Percentiles rank a stretch among this genome's conserved stretches.
Conservation (phyloP, 2,113 vertebrate genomes). For the Mastomys coucha region DNA sequence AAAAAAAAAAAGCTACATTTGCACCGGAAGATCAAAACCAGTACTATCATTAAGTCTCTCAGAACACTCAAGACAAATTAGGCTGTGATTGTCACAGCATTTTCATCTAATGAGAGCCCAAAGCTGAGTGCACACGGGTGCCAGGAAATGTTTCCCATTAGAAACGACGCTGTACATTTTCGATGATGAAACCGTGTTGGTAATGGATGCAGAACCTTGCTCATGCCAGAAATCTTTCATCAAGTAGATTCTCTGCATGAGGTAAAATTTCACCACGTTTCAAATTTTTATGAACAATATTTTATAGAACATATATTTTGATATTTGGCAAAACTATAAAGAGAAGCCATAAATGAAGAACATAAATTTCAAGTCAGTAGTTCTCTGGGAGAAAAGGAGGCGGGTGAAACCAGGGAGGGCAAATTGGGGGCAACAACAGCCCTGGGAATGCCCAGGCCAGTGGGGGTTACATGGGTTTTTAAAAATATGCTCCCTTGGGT, state of each 20-base stretch:
- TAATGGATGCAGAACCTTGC: neutral
- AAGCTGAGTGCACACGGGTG: neutral
- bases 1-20: slow-evolving; percentile 36
- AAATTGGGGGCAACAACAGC: neutral
- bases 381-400: slow-evolving; percentile 6
- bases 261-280: slow-evolving; percentile 66
- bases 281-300: slow-evolving; percentile 61
- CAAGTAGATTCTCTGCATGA: slow-evolving; percentile 52
- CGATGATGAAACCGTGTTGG: slow-evolving; percentile 52
- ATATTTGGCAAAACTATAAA: slow-evolving; percentile 63
- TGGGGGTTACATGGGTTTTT: neutral
- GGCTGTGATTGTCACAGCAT: slow-evolving; percentile 46
- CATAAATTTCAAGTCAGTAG: slow-evolving; percentile 51
- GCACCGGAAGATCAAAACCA: slow-evolving; percentile 15
- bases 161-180: slow-evolving; percentile 34
- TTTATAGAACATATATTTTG: slow-evolving; percentile 57
- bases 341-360: slow-evolving; percentile 39
- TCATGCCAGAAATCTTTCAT: slow-evolving; percentile 62
- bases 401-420: neutral
- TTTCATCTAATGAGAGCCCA: slow-evolving; percentile 65
- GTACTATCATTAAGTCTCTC: neutral
- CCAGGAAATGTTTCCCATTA: slow-evolving; percentile 62
- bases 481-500: neutral
- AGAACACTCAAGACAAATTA: slow-evolving; percentile 55
- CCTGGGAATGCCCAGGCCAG: neutral